Conservation (phyloP, 1,140 invertebrate genomes). For the Oncopodura yosiiana region DNA sequence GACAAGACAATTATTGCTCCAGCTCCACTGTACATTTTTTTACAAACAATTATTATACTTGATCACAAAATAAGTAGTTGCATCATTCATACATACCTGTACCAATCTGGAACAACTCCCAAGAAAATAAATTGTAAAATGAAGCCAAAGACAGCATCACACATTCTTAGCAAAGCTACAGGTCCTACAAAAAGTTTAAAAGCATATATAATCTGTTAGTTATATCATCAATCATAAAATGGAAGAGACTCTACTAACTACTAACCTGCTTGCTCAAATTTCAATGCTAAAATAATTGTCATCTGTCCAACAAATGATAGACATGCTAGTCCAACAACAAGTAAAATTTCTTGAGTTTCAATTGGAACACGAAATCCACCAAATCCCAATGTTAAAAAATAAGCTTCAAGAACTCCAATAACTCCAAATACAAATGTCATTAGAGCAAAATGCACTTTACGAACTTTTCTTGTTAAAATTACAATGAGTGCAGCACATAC, state of each 20-base stretch:
- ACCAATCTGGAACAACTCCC: conserved; percentile 18
- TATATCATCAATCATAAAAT: neutral
- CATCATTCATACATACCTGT: conserved; percentile 14
- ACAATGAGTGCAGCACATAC: conserved; percentile 24
- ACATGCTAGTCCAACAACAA: conserved; percentile 4
- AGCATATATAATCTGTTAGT: neutral
- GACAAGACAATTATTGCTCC: conserved; percentile 15
- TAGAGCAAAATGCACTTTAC: conserved; percentile 30
- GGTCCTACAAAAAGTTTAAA: conserved; percentile 5
- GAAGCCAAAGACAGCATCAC: conserved; percentile 20
- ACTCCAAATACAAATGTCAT: conserved; percentile 30
- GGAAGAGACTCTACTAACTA: neutral
- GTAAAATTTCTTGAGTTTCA: conserved; percentile 4
- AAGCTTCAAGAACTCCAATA: conserved; percentile 24
- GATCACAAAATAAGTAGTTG: neutral
- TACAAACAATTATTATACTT: neutral
- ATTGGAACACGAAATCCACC: conserved; percentile 5
- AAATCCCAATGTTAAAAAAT: conserved; percentile 12
- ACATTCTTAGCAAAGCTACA: conserved; percentile 9
- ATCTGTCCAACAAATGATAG: conserved; percentile 30
- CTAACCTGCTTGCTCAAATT: conserved; percentile 27
- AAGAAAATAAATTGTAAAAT: conserved; percentile 23
- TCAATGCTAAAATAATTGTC: conserved; percentile 28
- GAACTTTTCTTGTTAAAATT: conserved; percentile 30
- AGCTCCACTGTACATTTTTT: neutral